Percentiles rank a stretch among this genome's conserved stretches.
Evolutionary conservation across 2,797 vertebrate species (phyloP).

Genomic region (Alcedo atthis): DNA sequence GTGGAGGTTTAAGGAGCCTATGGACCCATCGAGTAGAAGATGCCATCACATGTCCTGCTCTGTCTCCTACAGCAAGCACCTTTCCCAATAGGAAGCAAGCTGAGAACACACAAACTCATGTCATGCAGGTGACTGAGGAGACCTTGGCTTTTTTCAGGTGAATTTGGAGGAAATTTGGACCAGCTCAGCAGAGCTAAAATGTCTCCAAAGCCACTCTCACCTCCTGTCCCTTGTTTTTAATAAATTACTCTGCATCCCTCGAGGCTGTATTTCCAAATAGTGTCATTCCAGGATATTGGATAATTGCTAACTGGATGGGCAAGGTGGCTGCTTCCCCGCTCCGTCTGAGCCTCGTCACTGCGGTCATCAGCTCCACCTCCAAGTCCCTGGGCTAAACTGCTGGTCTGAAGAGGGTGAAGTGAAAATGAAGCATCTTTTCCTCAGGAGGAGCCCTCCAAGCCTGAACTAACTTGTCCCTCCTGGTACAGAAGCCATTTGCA

Average conservation of each 20-base stretch:
- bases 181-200: background rate
- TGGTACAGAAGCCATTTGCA: background rate
- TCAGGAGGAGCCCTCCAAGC: background rate
- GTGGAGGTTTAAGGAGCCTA: background rate
- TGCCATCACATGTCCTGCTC: background rate
- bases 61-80: background rate
- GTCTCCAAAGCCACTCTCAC: background rate
- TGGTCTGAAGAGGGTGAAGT: background rate
- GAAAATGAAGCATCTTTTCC: slow-evolving; percentile 5
- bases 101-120: background rate
- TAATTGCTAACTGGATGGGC: background rate
- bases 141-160: background rate
- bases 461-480: background rate
- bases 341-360: background rate
- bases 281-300: background rate
- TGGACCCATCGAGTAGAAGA: background rate
- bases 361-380: background rate
- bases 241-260: background rate
- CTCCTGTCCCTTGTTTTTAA: background rate
- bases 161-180: background rate
- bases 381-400: background rate
- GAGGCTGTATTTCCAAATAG: background rate
- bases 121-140: background rate
- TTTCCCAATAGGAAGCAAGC: background rate
- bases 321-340: background rate